Evolutionary conservation across 35 echinoderm and acorn worm species (phyloP), one percentile per base, ranked within the genome.

Genomic region (Heliocidaris tuberculata): DNA sequence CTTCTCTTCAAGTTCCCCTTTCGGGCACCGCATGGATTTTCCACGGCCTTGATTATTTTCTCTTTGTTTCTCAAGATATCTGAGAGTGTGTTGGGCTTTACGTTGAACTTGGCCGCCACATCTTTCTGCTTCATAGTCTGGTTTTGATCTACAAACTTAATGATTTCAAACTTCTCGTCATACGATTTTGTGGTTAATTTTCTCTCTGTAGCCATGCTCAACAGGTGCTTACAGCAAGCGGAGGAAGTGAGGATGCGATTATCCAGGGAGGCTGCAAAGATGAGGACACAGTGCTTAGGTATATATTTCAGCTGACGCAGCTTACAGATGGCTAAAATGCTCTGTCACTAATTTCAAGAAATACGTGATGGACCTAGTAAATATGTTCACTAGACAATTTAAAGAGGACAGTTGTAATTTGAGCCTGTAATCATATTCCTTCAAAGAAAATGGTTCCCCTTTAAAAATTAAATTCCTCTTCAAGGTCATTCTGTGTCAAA

Each of bases 131-230:
- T 93, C 88, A 95, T 78, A 65, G 17, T 49, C 30, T 49, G 95
- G 60, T 95, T 56, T 92, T 24, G 27, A 24, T 92, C 35, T 4
- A 61, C 31, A 85, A 93, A 95, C 60, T 92, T 93, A 13, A 95
- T 35, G 30, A 95, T 95, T 70, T 93, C 30, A n/a, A 85, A 93
- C 90, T 95, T 95, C 49, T 95, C 95, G 42, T 95, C 35, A 49
- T 92, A 95, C 19, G 49, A 92, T 60, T 92, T 92, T n/a, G 87
- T 95, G 5, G 9, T 8, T n/a, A 95, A 86, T 95, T 95, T 94
- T 31, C 70, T n/a, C 60, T 94, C 86, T 29, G 21, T 78, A 32
- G 60, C 59, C 60, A 86, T 86, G 10, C 9, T 86, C 13, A 30
- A 32, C 8, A 24, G 6, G 3, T 86, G 85, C 31, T 86, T 30